Evolutionary conservation across 2,888 invertebrate genomes (phyloP).

Genomic region (Tillus elongatus): DNA sequence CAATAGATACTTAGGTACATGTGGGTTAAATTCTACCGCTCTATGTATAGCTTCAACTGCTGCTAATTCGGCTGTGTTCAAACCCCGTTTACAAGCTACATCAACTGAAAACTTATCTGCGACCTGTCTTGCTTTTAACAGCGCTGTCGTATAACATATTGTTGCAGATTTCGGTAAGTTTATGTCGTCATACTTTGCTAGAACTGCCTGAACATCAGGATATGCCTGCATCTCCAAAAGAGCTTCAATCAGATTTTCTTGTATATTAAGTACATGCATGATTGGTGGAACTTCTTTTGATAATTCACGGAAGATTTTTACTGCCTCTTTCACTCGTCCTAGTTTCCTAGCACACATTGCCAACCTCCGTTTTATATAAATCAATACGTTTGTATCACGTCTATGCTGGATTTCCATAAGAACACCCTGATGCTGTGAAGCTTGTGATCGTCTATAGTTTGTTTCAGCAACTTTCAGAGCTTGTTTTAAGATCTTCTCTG

Average conservation of each 20-base stretch:
- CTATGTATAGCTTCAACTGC: slow-evolving; percentile 91
- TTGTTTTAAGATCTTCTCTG: slow-evolving; percentile 72
- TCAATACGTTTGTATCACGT: slow-evolving; percentile 85
- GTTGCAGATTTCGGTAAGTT: slow-evolving; percentile 90
- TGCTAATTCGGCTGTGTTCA: slow-evolving; percentile 80
- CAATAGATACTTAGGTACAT: slow-evolving; percentile 91
- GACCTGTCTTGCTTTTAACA: slow-evolving; percentile 86
- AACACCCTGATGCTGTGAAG: slow-evolving; percentile 65
- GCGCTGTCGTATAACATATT: slow-evolving; percentile 88
- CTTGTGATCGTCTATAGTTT: slow-evolving; percentile 66
- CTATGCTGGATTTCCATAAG: slow-evolving; percentile 69
- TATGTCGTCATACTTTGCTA: slow-evolving; percentile 90
- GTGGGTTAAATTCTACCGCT: slow-evolving; percentile 96
- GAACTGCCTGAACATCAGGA: slow-evolving; percentile 88
- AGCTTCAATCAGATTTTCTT: slow-evolving; percentile 94
- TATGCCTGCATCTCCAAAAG: slow-evolving; percentile 93
- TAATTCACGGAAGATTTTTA: slow-evolving; percentile 92
- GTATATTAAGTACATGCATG: slow-evolving; percentile 85
- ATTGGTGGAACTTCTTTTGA: slow-evolving; percentile 94
- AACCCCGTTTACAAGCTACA: slow-evolving; percentile 71
- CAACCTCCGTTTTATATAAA: slow-evolving; percentile 85
- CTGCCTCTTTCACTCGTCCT: slow-evolving; percentile 88
- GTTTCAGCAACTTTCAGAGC: slow-evolving; percentile 77
- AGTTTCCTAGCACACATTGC: slow-evolving; percentile 97
- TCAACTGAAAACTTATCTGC: slow-evolving; percentile 84